Conservation (phyloP, 2,113 vertebrate genomes). For the Irena cyanogastra region DNA sequence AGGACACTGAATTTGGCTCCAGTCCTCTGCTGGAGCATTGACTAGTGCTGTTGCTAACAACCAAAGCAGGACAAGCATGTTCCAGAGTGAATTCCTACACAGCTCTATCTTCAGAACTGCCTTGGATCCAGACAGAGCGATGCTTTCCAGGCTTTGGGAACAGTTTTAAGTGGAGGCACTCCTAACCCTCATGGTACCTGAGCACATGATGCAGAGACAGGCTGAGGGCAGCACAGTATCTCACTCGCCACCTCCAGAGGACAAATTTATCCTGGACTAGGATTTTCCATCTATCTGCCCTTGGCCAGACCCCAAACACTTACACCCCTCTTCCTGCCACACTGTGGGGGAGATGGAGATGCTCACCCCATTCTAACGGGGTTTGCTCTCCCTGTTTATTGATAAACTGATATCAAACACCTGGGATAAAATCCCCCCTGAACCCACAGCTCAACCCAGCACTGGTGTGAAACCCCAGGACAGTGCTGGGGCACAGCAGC, state of each 20-base stretch:
- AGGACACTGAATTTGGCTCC: background rate
- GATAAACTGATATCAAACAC: background rate
- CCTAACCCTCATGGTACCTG: background rate
- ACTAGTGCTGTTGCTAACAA: background rate
- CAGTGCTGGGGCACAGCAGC: background rate
- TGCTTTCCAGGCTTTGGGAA: background rate
- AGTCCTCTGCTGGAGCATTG: background rate
- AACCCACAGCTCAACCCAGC: background rate
- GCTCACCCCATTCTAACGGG: background rate
- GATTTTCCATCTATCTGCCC: background rate
- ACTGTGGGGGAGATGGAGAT: background rate
- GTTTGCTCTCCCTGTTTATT: background rate
- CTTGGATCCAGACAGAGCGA: accelerated
- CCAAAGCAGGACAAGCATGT: background rate
- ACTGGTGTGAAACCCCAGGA: background rate
- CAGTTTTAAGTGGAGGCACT: background rate
- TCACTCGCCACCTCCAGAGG: accelerated
- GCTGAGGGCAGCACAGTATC: background rate
- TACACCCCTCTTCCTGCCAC: background rate
- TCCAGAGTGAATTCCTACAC: background rate
- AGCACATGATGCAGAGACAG: background rate
- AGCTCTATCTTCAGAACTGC: accelerated
- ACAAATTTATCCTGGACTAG: background rate
- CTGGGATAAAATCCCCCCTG: background rate
- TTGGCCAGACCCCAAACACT: background rate